These are phyloP conservation scores for Cataglyphis altisquamis DNA, from an alignment of 2,888 invertebrate genomes.

Conservation along the genomic window DNA sequence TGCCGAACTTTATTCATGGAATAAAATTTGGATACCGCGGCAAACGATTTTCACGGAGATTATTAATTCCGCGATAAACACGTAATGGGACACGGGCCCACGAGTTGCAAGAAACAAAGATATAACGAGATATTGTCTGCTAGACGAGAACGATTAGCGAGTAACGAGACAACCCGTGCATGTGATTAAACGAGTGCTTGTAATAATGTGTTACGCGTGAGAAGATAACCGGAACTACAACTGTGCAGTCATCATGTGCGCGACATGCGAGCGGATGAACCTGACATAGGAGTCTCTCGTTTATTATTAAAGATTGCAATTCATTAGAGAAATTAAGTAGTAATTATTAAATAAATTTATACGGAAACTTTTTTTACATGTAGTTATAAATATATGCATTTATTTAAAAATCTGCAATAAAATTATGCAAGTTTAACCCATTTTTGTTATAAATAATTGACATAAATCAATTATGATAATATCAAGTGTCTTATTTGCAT, in stretches of 20 bases:
- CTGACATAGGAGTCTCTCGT: background rate
- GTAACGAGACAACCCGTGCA: constrained; percentile 16
- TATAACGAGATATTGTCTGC: constrained; percentile 67
- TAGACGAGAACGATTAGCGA: constrained; percentile 35
- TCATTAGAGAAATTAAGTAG: constrained; percentile 9
- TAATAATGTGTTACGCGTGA: constrained; percentile 1
- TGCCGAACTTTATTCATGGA: background rate
- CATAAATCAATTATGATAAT: no score
- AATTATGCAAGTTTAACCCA: no score
- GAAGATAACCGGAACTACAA: constrained; percentile 43
- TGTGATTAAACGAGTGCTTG: background rate
- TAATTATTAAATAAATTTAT: background rate
- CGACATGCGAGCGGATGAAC: background rate
- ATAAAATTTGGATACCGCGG: constrained; percentile 3
- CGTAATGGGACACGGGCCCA: background rate
- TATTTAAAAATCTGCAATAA: no score
- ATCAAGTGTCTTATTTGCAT: no score
- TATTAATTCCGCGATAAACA: constrained; percentile 33
- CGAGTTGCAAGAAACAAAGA: constrained; percentile 62
- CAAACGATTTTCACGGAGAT: background rate
- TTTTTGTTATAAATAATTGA: no score
- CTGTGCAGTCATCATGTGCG: constrained; percentile 38
- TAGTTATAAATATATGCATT: no score
- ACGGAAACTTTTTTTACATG: background rate
- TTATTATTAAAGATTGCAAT: background rate